Conservation (phyloP, 2,113 vertebrate genomes). For the Gulo gulo region DNA sequence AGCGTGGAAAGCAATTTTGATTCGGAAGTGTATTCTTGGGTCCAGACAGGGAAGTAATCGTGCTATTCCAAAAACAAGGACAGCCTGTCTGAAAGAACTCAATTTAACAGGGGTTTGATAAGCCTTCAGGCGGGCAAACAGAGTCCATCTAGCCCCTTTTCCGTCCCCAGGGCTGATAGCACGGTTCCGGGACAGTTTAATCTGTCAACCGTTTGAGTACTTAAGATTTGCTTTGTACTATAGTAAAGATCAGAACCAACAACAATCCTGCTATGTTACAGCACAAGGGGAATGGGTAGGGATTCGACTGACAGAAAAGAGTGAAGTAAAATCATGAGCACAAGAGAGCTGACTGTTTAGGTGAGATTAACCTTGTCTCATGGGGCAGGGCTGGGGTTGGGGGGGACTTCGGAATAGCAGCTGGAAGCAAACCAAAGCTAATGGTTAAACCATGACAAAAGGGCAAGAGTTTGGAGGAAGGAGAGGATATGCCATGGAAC, state of each 20-base stretch:
- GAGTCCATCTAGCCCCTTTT: rapidly evolving
- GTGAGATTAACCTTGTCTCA: background rate
- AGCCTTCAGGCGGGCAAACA: background rate
- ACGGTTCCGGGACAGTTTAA: background rate
- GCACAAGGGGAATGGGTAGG: background rate
- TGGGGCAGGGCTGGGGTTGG: background rate
- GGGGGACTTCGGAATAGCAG: background rate
- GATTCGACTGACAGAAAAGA: background rate
- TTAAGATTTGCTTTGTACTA: background rate
- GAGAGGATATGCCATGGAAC: background rate
- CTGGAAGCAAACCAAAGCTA: background rate
- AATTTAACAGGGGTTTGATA: background rate
- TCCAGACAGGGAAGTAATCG: background rate
- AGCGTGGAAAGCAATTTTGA: background rate
- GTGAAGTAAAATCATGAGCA: background rate
- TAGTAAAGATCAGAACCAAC: background rate
- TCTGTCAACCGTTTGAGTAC: background rate
- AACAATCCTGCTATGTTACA: background rate
- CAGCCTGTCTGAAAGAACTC: background rate
- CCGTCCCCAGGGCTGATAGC: background rate
- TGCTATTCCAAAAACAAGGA: background rate
- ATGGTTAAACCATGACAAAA: background rate
- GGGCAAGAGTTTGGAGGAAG: background rate
- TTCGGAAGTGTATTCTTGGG: background rate
- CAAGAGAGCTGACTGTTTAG: background rate